Percentiles rank a stretch among this genome's conserved stretches.
Evolutionary conservation across 1,140 invertebrate genomes (phyloP).

Genomic region (Drosophila bocki): DNA sequence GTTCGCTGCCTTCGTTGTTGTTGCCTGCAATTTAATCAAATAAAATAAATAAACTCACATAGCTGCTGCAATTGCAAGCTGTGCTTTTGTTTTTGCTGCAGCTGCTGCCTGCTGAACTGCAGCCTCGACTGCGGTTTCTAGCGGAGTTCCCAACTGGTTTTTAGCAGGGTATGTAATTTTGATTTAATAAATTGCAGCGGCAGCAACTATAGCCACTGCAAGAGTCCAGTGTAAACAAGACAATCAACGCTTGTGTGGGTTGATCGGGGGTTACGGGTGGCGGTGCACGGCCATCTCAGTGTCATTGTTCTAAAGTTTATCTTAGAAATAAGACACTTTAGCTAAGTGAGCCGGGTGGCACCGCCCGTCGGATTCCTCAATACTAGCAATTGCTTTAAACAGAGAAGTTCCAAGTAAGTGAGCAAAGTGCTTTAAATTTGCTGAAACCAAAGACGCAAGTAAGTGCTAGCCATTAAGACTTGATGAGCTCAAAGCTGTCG

Average conservation of each 20-base stretch:
- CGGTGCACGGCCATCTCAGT: conserved; percentile 36
- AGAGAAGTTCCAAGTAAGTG: conserved; percentile 6
- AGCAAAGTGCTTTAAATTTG: conserved; percentile 8
- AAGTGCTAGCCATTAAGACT: not conserved
- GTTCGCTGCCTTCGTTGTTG: conserved; percentile 20
- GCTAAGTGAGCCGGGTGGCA: conserved; percentile 38
- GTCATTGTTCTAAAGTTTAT: conserved; percentile 75
- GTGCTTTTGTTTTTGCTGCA: conserved; percentile 47
- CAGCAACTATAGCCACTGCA: conserved; percentile 27
- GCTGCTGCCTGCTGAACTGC: conserved; percentile 6
- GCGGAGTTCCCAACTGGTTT: conserved; percentile 60
- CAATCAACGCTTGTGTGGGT: conserved; percentile 67
- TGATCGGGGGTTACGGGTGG: conserved; percentile 8
- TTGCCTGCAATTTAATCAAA: conserved; percentile 74
- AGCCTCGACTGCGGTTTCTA: conserved; percentile 8
- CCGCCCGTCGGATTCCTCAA: not conserved
- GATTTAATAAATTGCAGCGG: conserved; percentile 74
- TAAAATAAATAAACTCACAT: conserved; percentile 66
- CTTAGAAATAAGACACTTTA: conserved; percentile 70
- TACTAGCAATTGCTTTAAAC: conserved; percentile 19
- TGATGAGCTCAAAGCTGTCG: not conserved
- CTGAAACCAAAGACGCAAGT: conserved; percentile 6
- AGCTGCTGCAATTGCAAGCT: conserved; percentile 48
- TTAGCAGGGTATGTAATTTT: conserved; percentile 62
- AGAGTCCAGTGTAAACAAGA: conserved; percentile 72